phyloP scores from a whole-genome alignment of 2,113 vertebrate genomes.

The Pygoscelis adeliae region DNA sequence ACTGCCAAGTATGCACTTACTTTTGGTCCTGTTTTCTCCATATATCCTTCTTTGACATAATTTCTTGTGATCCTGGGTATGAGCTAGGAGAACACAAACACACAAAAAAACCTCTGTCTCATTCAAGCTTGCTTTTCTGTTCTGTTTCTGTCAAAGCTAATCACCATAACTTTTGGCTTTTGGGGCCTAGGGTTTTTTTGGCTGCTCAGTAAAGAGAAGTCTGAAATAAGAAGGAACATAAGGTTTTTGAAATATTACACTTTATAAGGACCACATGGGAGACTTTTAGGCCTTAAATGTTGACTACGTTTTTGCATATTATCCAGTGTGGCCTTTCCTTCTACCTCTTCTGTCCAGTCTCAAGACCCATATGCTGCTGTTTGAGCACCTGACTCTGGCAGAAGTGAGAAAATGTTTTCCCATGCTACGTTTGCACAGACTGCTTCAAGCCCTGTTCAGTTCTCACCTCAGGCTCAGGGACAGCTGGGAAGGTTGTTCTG shows the following conservation, averaged over 20 bases:
- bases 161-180: neutral
- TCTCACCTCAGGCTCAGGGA: slow-evolving; percentile 84
- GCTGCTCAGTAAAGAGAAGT: slow-evolving; percentile 13
- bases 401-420: neutral
- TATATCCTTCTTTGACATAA: slow-evolving; percentile 89
- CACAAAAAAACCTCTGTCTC: neutral
- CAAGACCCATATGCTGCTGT: neutral
- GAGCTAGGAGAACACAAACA: slow-evolving; percentile 74
- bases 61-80: slow-evolving; percentile 83
- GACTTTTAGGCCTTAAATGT: neutral
- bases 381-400: neutral
- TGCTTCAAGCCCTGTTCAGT: neutral
- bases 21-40: slow-evolving; percentile 96
- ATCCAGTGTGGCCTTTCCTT: neutral
- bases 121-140: neutral
- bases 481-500: slow-evolving; percentile 82
- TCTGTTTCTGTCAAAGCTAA: slow-evolving; percentile 20
- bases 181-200: neutral
- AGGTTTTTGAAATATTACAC: neutral
- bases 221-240: slow-evolving; percentile 14
- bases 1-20: slow-evolving; percentile 67
- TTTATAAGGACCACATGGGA: neutral
- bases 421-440: neutral
- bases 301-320: neutral
- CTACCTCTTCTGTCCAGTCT: neutral